Percentiles rank a stretch among this genome's conserved stretches.
phyloP scores from a whole-genome alignment of 2,888 invertebrate genomes.

The Phymatocera aterrima region DNA sequence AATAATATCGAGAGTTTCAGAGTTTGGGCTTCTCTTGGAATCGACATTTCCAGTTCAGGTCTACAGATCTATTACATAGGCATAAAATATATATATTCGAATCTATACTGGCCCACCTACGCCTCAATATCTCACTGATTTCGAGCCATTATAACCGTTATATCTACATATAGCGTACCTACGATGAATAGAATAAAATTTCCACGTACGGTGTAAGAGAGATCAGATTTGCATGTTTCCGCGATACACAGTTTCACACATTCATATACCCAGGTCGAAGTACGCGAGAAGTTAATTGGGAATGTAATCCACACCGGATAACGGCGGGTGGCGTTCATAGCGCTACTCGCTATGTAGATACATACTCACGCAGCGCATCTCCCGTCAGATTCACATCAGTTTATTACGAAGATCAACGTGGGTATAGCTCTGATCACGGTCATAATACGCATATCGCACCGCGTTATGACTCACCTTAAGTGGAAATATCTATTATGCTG shows the following conservation, averaged over 20 bases:
- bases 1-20: no score
- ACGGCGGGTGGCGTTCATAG: background rate
- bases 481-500: background rate
- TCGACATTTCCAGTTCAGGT: no score
- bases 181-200: no score
- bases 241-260: no score
- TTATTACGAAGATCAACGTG: background rate
- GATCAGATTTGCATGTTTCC: background rate
- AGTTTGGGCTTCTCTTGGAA: no score
- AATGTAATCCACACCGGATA: conserved; percentile 20
- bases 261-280: no score
- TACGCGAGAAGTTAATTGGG: conserved; percentile 2
- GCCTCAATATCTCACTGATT: no score
- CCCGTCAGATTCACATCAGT: background rate
- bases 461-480: background rate
- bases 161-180: background rate
- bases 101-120: no score
- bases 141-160: background rate
- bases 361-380: background rate
- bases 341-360: background rate
- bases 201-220: background rate
- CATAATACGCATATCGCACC: background rate
- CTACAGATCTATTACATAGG: no score
- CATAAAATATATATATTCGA: no score
- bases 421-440: background rate